phyloP scores from a whole-genome alignment of 2,888 invertebrate species.

The Drosophila maculinotata region DNA sequence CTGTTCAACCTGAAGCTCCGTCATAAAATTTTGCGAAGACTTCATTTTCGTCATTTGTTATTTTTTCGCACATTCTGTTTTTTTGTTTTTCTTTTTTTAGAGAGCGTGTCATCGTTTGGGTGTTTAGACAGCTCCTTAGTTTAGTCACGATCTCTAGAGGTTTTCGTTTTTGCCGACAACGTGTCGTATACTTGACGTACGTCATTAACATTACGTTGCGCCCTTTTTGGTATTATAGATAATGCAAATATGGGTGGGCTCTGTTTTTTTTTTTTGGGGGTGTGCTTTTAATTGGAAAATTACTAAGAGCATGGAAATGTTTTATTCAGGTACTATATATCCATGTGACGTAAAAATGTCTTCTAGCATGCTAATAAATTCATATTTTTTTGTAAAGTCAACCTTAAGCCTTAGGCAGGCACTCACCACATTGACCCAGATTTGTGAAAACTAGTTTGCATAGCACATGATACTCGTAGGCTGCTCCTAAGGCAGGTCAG shows the following conservation, averaged over 20 bases:
- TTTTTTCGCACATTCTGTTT: constrained; percentile 40
- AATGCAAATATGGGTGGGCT: constrained; percentile 55
- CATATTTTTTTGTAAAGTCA: not conserved
- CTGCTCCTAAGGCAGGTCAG: constrained; percentile 8
- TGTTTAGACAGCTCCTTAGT: constrained; percentile 55
- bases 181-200: constrained; percentile 50
- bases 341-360: not conserved
- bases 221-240: constrained; percentile 26
- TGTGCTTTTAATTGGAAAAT: constrained; percentile 51
- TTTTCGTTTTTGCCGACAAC: constrained; percentile 31
- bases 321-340: constrained; percentile 11
- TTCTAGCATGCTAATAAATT: constrained; percentile 22
- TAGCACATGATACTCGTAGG: constrained; percentile 14
- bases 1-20: constrained; percentile 47
- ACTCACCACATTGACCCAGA: constrained; percentile 42
- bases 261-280: constrained; percentile 29
- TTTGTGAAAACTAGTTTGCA: constrained; percentile 32
- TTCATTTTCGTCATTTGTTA: constrained; percentile 36
- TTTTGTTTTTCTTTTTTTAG: constrained; percentile 1
- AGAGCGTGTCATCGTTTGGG: constrained; percentile 47
- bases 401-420: constrained; percentile 26
- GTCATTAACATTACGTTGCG: constrained; percentile 57
- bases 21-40: constrained; percentile 55
- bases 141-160: constrained; percentile 66
- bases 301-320: constrained; percentile 36